Base-by-base conservation (phyloP, 1,140 invertebrate species). In the Manduca sexta region DNA sequence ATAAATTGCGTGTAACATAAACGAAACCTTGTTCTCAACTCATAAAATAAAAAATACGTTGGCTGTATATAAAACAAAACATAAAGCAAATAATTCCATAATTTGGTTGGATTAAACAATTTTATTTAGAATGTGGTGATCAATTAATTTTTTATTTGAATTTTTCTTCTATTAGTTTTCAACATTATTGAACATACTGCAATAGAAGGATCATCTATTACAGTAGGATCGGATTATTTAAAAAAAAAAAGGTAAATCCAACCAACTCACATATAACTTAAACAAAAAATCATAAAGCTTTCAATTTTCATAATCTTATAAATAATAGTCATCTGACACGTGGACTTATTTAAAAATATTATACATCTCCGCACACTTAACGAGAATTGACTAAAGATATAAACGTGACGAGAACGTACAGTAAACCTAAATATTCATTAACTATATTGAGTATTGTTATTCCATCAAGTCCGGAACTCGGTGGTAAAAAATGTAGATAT, bases 331-430 rank as follows among this genome's bases (percentile, higher is more conserved):
- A 26, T 26, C 0, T 26, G 8, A 26, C 4, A 5, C 21, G 8
- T 5, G 4, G 21, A 26, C 21, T 5, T 8, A 26, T 21, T 40
- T 33, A 34, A 18, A 11, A 45, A 51, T 47, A 55, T 52, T 52
- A 26, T 55, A 60, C 54, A 54, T 31, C 34, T 49, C 47, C 44
- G 52, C 21, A 52, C 41, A 45, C 17, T 10, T 54, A 52, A 50
- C 21, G 42, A 64, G 45, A 68, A 68, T 68, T 68, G 65, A 68
- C 65, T 68, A 64, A 33, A 52, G 47, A 49, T 56, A 54, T 26
- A 55, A 51, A 43, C 42, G 50, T 68, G 61, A 64, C 64, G 56
- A 68, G 61, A 62, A 61, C 51, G 53, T 52, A 51, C 50, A 51
- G 49, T 34, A 26, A 49, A 29, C 29, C 42, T 55, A 48, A 26